A percentile compares a stretch with the other conserved stretches of the same genome.
These are phyloP conservation scores for Drosophila biarmipes DNA, from an alignment of 1,140 invertebrate species.

Conservation along the genomic window DNA sequence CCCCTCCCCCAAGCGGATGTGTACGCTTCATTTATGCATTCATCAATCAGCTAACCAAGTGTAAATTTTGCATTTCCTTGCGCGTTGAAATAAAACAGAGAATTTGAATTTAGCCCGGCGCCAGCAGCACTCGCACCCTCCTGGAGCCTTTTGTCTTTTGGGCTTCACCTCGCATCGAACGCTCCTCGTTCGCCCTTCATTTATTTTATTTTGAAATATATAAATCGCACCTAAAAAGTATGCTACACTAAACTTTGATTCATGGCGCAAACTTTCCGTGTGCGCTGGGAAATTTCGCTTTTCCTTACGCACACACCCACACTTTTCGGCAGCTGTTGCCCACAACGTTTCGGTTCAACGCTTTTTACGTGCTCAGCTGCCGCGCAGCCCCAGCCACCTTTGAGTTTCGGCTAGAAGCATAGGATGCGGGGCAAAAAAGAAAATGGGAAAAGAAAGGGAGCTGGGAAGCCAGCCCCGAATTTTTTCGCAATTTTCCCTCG, in stretches of 20 bases:
- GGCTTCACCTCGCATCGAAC: conserved; percentile 43
- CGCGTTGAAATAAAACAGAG: conserved; percentile 79
- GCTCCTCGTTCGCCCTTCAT: conserved; percentile 73
- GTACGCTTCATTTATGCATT: conserved; percentile 84
- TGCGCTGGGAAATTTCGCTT: conserved; percentile 77
- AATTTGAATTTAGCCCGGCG: conserved; percentile 75
- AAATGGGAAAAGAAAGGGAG: conserved; percentile 12
- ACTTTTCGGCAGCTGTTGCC: conserved; percentile 74
- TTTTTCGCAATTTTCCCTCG: conserved; percentile 75
- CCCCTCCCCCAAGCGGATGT: conserved; percentile 45
- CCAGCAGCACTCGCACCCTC: conserved; percentile 1
- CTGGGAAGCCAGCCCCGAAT: conserved; percentile 37
- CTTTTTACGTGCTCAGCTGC: conserved; percentile 81
- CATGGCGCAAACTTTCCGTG: conserved; percentile 78
- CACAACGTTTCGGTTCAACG: conserved; percentile 81
- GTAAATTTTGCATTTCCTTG: conserved; percentile 80
- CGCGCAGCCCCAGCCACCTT: conserved; percentile 41
- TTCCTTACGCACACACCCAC: conserved; percentile 68
- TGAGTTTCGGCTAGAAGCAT: conserved; percentile 42
- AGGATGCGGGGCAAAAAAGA: conserved; percentile 13
- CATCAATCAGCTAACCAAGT: conserved; percentile 84
- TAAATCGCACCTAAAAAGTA: conserved; percentile 82
- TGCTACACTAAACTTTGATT: conserved; percentile 83
- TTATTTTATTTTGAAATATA: conserved; percentile 83
- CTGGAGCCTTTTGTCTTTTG: conserved; percentile 74